Evolutionary conservation across 2,113 vertebrate genomes (phyloP), one percentile per base, ranked within the genome.

Genomic region (Ciconia maguari): DNA sequence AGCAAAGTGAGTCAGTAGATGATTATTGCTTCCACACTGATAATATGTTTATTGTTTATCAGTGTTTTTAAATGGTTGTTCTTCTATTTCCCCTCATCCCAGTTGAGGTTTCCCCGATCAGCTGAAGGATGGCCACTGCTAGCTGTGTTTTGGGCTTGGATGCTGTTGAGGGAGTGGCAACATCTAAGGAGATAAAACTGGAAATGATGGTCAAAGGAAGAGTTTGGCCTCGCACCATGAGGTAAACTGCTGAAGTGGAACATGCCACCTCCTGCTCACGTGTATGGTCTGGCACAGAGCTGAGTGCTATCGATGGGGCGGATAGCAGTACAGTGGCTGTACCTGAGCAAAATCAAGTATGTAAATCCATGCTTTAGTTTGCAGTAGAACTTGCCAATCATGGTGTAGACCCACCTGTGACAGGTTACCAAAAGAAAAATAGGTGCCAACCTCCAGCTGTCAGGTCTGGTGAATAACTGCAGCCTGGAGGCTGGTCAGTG

Each of bases 191-290:
- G 48, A 22, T 71, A 29, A 42, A 70, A 61, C 24, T 44, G 77
- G 77, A 55, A 65, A 20, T 0, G 2, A 17, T 61, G 78, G 15
- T 52, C 27, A 52, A 14, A 48, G 75, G 20, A 54, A 49, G 66
- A 42, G 24, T 66, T 79, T 87, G 81, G 21, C 26, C 19, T 87
- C 9, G 2, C 27, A 13, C 16, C 5, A 1, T 12, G 27, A 61
- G 34, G 32, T 68, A n/a, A 62, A 62, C 22, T 22, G 52, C 44
- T 57, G 55, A 51, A 41, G 34, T 61, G 51, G 51, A 62, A 58
- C 0, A 0, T 71, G 65, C 17, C 54, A 41, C 14, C 46, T 27
- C 30, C 34, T 30, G 11, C 21, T 87, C 9, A 25, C 0, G 0
- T 21, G 55, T 27, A 10, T 12, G 46, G 7, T 20, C 26, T 75